These are phyloP conservation scores for Harpalus rubripes DNA, from an alignment of 2,888 invertebrate species.

Conservation along the genomic window DNA sequence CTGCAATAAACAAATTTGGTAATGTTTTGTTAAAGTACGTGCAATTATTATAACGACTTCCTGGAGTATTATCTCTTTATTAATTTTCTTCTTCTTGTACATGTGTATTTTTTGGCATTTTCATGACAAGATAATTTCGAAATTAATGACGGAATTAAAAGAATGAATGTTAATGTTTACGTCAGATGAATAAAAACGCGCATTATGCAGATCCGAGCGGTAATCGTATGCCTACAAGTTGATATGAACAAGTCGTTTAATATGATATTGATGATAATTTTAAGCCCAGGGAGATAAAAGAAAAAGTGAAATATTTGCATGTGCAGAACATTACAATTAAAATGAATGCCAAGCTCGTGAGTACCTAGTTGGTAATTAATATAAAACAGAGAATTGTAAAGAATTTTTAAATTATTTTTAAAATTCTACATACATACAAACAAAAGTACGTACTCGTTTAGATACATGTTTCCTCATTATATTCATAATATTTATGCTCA, in stretches of 20 bases:
- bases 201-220: conserved; percentile 50
- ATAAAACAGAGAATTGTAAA: neutral
- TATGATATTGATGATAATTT: conserved; percentile 48
- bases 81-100: conserved; percentile 8
- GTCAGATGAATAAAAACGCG: conserved; percentile 50
- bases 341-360: conserved; percentile 39
- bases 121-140: conserved; percentile 36
- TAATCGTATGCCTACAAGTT: conserved; percentile 51
- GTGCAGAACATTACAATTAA: conserved; percentile 52
- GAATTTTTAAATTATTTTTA: no score
- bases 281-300: conserved; percentile 15
- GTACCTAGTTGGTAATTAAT: conserved; percentile 30
- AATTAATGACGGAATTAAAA: conserved; percentile 38
- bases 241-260: conserved; percentile 34
- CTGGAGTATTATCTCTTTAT: neutral
- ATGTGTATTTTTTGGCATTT: neutral
- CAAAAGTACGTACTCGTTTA: no score
- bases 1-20: no score
- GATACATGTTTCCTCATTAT: no score
- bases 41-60: no score
- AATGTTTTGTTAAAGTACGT: no score
- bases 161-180: conserved; percentile 13
- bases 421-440: no score
- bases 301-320: conserved; percentile 50
- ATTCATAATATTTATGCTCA: no score